Conservation (phyloP, 2,113 vertebrate genomes). For the Channa argus region DNA sequence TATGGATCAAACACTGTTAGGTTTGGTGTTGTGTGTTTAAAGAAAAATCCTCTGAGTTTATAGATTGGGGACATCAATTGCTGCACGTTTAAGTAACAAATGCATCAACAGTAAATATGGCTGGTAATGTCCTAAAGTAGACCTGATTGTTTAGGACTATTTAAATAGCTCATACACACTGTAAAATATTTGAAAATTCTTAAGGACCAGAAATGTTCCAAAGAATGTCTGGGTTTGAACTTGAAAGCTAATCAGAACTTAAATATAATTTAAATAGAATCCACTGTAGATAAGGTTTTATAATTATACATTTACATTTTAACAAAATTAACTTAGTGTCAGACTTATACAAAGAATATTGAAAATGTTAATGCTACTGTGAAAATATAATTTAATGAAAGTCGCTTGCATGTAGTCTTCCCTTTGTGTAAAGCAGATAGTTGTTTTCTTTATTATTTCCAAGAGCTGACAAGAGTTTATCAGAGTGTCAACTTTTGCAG, state of each 20-base stretch:
- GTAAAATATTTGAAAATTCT: constrained; percentile 33
- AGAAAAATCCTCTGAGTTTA: constrained; percentile 62
- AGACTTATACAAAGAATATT: constrained; percentile 51
- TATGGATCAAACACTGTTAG: constrained; percentile 42
- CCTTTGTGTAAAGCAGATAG: constrained; percentile 71
- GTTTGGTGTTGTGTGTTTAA: constrained; percentile 25
- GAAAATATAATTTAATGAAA: constrained; percentile 59
- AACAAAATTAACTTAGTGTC: constrained; percentile 39
- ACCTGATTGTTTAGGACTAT: constrained; percentile 5
- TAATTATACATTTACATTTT: constrained; percentile 63
- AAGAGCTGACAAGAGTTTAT: constrained; percentile 48
- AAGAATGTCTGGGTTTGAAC: constrained; percentile 25
- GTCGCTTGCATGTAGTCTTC: constrained; percentile 66
- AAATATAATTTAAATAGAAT: constrained; percentile 72
- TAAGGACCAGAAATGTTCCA: constrained; percentile 14
- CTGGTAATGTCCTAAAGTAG: constrained; percentile 6
- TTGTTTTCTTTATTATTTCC: constrained; percentile 20
- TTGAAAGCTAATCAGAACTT: constrained; percentile 41
- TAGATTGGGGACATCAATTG: constrained; percentile 21
- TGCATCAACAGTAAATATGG: constrained; percentile 15
- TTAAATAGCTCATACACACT: constrained; percentile 2
- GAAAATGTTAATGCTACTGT: constrained; percentile 43
- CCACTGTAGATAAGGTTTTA: constrained; percentile 54
- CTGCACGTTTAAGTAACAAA: constrained; percentile 34
- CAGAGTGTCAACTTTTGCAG: constrained; percentile 46